Conservation (phyloP, 2,797 vertebrate genomes). For the Gallinago solitaria region DNA sequence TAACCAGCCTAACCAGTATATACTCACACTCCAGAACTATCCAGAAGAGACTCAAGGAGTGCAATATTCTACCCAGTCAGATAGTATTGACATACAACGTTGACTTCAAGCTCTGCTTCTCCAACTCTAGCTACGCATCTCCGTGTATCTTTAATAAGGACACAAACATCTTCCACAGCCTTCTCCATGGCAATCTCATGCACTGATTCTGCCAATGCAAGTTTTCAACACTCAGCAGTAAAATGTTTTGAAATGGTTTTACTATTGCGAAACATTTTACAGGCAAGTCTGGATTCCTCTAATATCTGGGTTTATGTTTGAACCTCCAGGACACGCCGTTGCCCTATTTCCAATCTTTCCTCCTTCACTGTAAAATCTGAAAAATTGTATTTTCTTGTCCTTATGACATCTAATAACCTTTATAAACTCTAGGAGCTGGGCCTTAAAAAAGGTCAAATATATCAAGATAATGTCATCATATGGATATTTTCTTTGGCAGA, state of each 20-base stretch:
- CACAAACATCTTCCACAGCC: neutral
- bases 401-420: neutral
- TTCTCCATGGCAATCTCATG: neutral
- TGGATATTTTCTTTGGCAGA: neutral
- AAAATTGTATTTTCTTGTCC: neutral
- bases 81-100: accelerated
- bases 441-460: neutral
- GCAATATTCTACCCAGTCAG: neutral
- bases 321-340: neutral
- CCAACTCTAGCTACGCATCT: neutral
- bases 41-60: neutral
- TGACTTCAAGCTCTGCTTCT: neutral
- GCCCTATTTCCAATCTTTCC: neutral
- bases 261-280: conserved; percentile 17
- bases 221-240: neutral
- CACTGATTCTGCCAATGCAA: neutral
- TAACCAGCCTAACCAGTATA: neutral
- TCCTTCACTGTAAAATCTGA: neutral
- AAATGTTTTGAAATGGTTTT: neutral
- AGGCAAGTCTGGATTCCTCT: neutral
- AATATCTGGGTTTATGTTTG: neutral
- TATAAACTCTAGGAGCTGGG: neutral
- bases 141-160: neutral
- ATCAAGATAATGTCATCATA: neutral
- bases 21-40: neutral